Conservation (phyloP, 1,140 invertebrate genomes). For the Drosophila triauraria region DNA sequence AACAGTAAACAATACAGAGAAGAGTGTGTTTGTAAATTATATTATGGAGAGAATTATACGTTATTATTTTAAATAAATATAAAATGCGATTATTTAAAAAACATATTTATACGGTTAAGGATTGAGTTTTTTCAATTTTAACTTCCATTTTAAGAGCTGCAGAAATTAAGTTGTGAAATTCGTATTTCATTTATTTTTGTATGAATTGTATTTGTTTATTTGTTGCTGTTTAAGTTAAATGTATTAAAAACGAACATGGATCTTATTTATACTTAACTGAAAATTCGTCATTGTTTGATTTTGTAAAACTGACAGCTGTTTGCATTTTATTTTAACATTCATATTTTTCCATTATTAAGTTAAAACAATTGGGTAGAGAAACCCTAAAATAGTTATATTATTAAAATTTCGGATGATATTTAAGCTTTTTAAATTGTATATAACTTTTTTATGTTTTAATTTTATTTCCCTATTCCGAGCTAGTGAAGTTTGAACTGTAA, state of each 20-base stretch:
- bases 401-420: too few species aligned
- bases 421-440: not conserved
- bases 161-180: not conserved
- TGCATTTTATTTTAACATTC: conserved; percentile 4
- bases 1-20: not conserved
- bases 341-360: not conserved
- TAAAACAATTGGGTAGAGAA: not conserved
- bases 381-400: not conserved
- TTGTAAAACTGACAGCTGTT: conserved; percentile 8
- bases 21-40: not conserved
- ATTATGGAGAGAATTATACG: not conserved
- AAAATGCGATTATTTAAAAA: too few species aligned
- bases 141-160: not conserved
- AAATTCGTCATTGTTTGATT: conserved; percentile 3
- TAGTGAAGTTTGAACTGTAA: conserved; percentile 28
- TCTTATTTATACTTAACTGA: conserved; percentile 11
- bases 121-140: not conserved
- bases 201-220: not conserved
- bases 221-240: not conserved
- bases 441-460: not conserved
- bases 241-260: not conserved
- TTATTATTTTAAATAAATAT: too few species aligned
- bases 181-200: not conserved
- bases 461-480: not conserved
- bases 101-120: not conserved